phyloP scores from a whole-genome alignment of 92 coral and sea anemone genomes.

The Parazoanthus swiftii region DNA sequence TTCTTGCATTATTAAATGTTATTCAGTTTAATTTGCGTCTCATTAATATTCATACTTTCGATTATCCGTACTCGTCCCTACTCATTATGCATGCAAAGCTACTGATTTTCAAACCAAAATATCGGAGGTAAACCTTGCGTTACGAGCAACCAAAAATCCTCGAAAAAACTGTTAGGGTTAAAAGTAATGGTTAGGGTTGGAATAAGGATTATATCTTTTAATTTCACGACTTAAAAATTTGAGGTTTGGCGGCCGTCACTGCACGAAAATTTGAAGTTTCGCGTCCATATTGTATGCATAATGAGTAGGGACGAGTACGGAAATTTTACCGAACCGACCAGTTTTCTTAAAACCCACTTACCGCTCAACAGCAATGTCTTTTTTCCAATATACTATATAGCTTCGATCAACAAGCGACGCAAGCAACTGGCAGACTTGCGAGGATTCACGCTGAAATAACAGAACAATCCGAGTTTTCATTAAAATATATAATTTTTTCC shows the following conservation, averaged over 20 bases:
- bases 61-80: no score
- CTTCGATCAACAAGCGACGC: constrained; percentile 15
- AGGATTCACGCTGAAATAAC: constrained; percentile 13
- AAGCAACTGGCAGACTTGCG: neutral
- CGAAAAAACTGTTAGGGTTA: neutral
- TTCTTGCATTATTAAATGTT: no score
- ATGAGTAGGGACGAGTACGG: no score
- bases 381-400: constrained; percentile 11
- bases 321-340: no score
- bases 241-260: neutral
- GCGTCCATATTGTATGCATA: no score
- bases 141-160: neutral
- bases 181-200: no score
- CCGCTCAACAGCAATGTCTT: constrained; percentile 15
- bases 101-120: no score
- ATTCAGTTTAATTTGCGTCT: no score
- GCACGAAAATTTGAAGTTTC: neutral
- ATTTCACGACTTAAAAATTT: no score
- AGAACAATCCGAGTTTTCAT: constrained; percentile 13
- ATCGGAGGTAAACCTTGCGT: no score
- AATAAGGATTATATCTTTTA: no score
- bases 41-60: no score
- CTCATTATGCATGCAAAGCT: neutral
- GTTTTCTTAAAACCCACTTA: constrained; percentile 12
- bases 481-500: constrained; percentile 9